Base-by-base conservation (phyloP, 2,888 invertebrate genomes). In the Hirtodrosophila alboralis region DNA sequence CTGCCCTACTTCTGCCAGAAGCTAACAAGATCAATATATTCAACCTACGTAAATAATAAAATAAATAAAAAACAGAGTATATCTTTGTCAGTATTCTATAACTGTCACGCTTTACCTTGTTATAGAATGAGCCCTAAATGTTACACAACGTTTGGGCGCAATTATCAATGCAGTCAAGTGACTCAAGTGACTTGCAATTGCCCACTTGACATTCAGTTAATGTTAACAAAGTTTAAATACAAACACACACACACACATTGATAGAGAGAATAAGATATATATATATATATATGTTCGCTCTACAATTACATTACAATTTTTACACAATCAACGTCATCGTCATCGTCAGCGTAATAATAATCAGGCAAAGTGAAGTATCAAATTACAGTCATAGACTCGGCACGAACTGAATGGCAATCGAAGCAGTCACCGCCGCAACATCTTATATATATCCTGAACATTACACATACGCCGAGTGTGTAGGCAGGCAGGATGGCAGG, bases 291-390 rank as follows among this genome's bases (percentile, higher is more conserved):
- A 58, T 40, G 59, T 65, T 61, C 78, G 70, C 58, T 51, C 56
- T 48, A 62, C 86, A 81, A 81, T 81, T 81, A 81, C 80, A 81
- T 81, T 86, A 84, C 86, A 84, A 80, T 81, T 81, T 81, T 86
- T 84, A 73, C 78, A 86, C 80, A 81, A 81, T 86, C 86, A 79
- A 76, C 76, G 76, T 83, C 86, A 71, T 80, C 84, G 71, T 71
- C 83, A 69, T 66, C 71, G 6, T 62, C 75, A 64, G 67, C 71
- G 69, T 68, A 68, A 81, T 83, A 84, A 83, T 86, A 83, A 86
- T 83, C 83, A 86, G 79, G 57, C 75, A 85, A 83, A 86, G 83
- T 86, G 79, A 78, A 83, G 83, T 86, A 83, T 83, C 87, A 83
- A 86, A 83, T 86, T 83, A 86, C 83, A 73, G 65, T 57, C 56